phyloP scores from a whole-genome alignment of 2,888 invertebrate genomes.

The Aromia moschata region DNA sequence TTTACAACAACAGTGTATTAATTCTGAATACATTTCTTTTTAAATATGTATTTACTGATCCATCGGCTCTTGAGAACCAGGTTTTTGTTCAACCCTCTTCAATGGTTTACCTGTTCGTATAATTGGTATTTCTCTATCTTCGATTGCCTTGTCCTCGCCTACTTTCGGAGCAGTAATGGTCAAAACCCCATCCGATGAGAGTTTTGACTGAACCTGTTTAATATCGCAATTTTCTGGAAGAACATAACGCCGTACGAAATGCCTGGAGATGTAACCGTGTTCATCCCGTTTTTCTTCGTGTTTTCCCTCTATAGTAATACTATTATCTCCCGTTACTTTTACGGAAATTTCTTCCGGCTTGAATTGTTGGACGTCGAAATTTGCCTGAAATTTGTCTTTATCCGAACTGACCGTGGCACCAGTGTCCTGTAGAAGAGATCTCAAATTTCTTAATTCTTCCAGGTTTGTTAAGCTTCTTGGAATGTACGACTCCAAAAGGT shows the following conservation, averaged over 20 bases:
- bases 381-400: slow-evolving; percentile 74
- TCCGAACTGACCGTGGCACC: slow-evolving; percentile 57
- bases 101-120: background rate
- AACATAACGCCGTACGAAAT: slow-evolving; percentile 74
- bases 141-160: slow-evolving; percentile 2
- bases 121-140: slow-evolving; percentile 6
- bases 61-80: background rate
- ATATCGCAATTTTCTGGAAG: slow-evolving; percentile 75
- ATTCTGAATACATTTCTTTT: too few species aligned
- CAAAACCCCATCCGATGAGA: slow-evolving; percentile 82
- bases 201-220: slow-evolving; percentile 74
- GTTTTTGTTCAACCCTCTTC: slow-evolving; percentile 4
- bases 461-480: background rate
- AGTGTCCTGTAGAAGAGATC: slow-evolving; percentile 20
- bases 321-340: slow-evolving; percentile 73
- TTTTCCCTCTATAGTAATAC: slow-evolving; percentile 76
- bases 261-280: slow-evolving; percentile 82
- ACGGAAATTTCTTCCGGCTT: slow-evolving; percentile 79
- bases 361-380: slow-evolving; percentile 80
- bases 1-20: too few species aligned
- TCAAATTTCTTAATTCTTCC: background rate
- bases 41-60: background rate
- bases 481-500: background rate
- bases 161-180: slow-evolving; percentile 71
- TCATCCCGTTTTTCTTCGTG: slow-evolving; percentile 88